Conservation (phyloP, 1,140 invertebrate genomes). For the Doryteuthis pealeii region DNA sequence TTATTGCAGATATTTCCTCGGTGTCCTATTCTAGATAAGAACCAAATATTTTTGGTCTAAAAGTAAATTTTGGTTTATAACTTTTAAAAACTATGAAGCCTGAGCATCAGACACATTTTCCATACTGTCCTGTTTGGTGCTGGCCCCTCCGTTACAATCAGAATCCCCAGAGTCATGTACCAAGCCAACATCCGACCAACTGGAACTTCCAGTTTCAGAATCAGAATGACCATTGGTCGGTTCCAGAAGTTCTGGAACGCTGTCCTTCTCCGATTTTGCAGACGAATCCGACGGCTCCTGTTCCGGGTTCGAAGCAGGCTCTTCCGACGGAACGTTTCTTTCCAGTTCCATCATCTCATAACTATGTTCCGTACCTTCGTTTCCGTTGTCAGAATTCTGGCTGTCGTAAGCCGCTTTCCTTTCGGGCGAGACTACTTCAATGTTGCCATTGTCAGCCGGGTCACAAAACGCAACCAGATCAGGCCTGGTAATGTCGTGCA, state of each 20-base stretch:
- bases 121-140: neutral
- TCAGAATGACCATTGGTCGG: neutral
- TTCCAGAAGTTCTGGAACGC: neutral
- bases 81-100: no score
- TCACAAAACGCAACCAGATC: neutral
- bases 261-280: neutral
- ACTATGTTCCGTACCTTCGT: no score
- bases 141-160: neutral
- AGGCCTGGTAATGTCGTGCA: neutral
- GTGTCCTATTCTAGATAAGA: no score
- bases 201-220: slow-evolving; percentile 10
- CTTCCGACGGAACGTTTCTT: neutral
- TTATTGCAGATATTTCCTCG: no score
- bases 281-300: neutral
- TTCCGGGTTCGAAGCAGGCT: neutral
- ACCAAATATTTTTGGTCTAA: no score
- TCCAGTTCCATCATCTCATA: no score
- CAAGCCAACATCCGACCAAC: slow-evolving; percentile 9
- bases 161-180: neutral
- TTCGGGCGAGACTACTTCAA: neutral
- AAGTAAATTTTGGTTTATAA: no score
- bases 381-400: neutral
- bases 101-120: no score
- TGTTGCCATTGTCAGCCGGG: slow-evolving; percentile 7
- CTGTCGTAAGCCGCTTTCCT: no score